Base-by-base conservation (phyloP, 23 tunicate genomes). In the Halocynthia roretzi region DNA sequence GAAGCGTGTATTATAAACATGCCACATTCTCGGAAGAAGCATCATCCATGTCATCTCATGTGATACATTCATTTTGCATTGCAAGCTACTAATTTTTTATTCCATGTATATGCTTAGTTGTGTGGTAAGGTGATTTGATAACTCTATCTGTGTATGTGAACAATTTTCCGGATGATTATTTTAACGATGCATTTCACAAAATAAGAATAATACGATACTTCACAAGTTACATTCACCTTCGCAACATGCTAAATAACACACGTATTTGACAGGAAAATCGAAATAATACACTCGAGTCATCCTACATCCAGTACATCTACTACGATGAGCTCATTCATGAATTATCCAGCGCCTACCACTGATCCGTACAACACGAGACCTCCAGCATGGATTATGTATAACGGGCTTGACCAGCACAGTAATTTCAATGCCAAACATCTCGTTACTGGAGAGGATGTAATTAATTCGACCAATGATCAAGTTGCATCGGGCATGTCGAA, bases 271-370 rank as follows among this genome's bases (percentile, higher is more conserved):
- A 14, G 64, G 44, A 4, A 31, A 31, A 31, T 31, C 44, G 44
- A 20, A 67, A 15, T 15, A 15, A 11, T 49, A 44, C 51, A 44
- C 10, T 74, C 60, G 56, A 54, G 44, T 31, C 44, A 31, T 12
- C 8, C 9, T 52, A 12, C 18, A n/a, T n/a, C 14, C 21, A n/a
- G 52, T 10, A 1, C 8, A 9, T 7, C 48, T 6, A 49, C 15
- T 9, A 76, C 15, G 44, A 89, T 89, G 96, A 84, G 87, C 62
- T 89, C 96, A 5, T 89, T 71, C 72, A 89, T 89, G 96, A 85
- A 89, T 55, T 89, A 89, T 66, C 96, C 96, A 31, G 81, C 84
- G 9, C 77, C 81, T 56, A 67, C 82, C 63, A 57, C 75, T 68
- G 88, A 84, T 15, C 85, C 88, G 9, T 89, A 89, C 76, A 54